phyloP scores from a whole-genome alignment of 2,113 vertebrate genomes.

The Panurus biarmicus region DNA sequence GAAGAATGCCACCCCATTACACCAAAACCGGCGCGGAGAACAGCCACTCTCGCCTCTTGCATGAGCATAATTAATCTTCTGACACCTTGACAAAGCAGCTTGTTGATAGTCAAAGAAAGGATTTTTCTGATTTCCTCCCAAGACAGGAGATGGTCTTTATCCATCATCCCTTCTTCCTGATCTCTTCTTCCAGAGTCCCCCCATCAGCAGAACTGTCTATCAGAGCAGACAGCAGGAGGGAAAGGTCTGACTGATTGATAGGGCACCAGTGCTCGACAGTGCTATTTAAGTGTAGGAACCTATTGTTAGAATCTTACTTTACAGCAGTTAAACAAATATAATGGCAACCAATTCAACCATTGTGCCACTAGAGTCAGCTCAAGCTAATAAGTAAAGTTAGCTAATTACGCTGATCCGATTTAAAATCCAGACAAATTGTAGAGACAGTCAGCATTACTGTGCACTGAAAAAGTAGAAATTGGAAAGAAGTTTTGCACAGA shows the following conservation, averaged over 20 bases:
- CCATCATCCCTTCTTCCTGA: conserved; percentile 90
- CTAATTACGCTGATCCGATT: conserved; percentile 66
- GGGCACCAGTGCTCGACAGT: conserved; percentile 33
- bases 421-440: conserved; percentile 60
- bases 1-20: conserved; percentile 59
- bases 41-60: conserved; percentile 27
- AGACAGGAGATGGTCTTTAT: conserved; percentile 84
- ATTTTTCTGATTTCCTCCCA: conserved; percentile 84
- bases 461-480: not conserved
- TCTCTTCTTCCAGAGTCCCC: conserved; percentile 75
- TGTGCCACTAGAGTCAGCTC: conserved; percentile 62
- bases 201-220: conserved; percentile 77
- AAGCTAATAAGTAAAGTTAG: conserved; percentile 69
- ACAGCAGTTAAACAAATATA: conserved; percentile 82
- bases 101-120: conserved; percentile 77
- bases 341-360: conserved; percentile 73
- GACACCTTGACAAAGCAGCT: conserved; percentile 86
- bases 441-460: not conserved
- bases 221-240: conserved; percentile 73
- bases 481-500: not conserved
- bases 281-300: conserved; percentile 73
- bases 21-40: conserved; percentile 36
- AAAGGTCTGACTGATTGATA: conserved; percentile 70
- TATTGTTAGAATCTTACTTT: conserved; percentile 78
- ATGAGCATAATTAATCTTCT: conserved; percentile 77